Evolutionary conservation across 2,797 vertebrate genomes (phyloP), one percentile per base, ranked within the genome.

Genomic region (Falco columbarius): DNA sequence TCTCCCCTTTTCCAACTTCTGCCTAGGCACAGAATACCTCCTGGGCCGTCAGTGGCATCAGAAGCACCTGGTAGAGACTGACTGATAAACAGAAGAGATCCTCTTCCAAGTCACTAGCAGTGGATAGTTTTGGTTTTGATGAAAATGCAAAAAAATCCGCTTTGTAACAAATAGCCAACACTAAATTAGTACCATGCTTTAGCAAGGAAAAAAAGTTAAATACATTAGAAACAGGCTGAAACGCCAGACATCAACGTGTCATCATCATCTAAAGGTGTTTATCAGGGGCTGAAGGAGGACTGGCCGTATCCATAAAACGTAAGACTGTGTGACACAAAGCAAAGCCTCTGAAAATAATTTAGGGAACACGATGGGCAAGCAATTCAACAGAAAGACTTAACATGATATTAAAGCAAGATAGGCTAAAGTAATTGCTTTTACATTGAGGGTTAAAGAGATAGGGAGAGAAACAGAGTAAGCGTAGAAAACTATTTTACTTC

Each of bases 61-160:
- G 63, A 89, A 82, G 27, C 40, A 84, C 17, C 11, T 23, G 8
- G 7, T 2, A 58, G 13, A 46, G n/a, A 34, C 14, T 3, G 8
- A 68, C 36, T 80, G 47, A 55, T 16, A 54, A 70, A 58, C 9
- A 36, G 14, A 10, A 76, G 15, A 38, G 14, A 24, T 46, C 44
- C 44, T 29, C 52, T 8, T 27, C n/a, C 22, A 52, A 65, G 36
- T 23, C 46, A 42, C 10, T 40, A 27, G 32, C 2, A 89, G 47
- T 0, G 3, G 12, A 54, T 24, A 0, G 0, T 32, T 71, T 71
- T 32, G 10, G 14, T 68, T 86, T 63, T 21, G n/a, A 47, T 18
- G 14, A 65, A 62, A 76, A 74, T 47, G 4, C 4, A 80, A 81
- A 74, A 67, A 30, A 52, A 82, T 71, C 74, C 30, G 74, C 15